These are phyloP conservation scores for Crocallis elinguaria DNA, from an alignment of 2,888 invertebrate genomes.

Conservation along the genomic window DNA sequence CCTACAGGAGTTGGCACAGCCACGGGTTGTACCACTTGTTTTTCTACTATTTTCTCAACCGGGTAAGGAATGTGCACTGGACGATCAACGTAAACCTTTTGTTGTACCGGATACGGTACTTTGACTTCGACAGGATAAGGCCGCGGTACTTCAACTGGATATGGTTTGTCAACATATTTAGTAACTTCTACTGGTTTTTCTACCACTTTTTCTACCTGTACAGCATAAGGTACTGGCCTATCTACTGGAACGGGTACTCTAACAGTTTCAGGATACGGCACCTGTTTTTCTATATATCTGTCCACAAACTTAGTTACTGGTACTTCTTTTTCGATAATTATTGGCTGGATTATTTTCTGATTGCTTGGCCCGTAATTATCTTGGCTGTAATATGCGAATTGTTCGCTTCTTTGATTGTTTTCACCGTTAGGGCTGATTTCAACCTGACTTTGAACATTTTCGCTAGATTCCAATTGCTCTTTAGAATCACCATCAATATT, in stretches of 20 bases:
- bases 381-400: constrained; percentile 46
- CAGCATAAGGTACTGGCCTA: constrained; percentile 72
- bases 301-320: constrained; percentile 77
- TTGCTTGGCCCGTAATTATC: constrained; percentile 54
- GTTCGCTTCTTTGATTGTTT: constrained; percentile 57
- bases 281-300: constrained; percentile 72
- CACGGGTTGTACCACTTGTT: constrained; percentile 69
- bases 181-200: constrained; percentile 82
- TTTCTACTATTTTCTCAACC: constrained; percentile 82
- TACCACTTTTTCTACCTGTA: constrained; percentile 80
- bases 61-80: constrained; percentile 78
- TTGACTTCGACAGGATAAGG: constrained; percentile 84
- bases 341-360: constrained; percentile 72
- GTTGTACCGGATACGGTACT: constrained; percentile 79
- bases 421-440: constrained; percentile 59
- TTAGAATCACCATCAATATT: constrained; percentile 45
- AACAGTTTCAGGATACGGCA: constrained; percentile 71
- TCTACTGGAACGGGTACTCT: constrained; percentile 69
- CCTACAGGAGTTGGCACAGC: constrained; percentile 76
- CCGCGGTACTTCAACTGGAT: constrained; percentile 80
- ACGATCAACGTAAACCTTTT: constrained; percentile 80
- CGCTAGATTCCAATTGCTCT: constrained; percentile 64
- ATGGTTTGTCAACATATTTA: constrained; percentile 83
- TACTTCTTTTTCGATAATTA: constrained; percentile 76
- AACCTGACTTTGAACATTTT: constrained; percentile 62